Base-by-base conservation (phyloP, 2,888 invertebrate species). In the Lycia hirtaria region DNA sequence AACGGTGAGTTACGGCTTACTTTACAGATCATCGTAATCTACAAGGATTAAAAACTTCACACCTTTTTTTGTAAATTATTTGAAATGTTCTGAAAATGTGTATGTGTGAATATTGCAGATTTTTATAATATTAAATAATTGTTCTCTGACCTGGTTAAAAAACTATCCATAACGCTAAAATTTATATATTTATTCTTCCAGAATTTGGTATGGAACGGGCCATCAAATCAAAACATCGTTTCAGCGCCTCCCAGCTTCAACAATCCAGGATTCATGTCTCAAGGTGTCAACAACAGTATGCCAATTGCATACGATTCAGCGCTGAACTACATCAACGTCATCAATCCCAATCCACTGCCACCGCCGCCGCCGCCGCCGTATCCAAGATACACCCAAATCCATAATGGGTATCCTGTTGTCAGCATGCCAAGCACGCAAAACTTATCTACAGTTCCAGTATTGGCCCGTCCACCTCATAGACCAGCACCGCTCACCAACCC, bases 1-100 rank as follows among this genome's bases (percentile, higher is more conserved):
- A 64, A 67, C 63, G 80, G 80, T 81, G 80, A 71, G 49, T 68
- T 32, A 12, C 19, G 17, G n/a, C n/a, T n/a, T n/a, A n/a, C n/a
- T n/a, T n/a, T n/a, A n/a, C n/a, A n/a, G n/a, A n/a, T n/a, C n/a
- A n/a, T n/a, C n/a, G n/a, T n/a, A n/a, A n/a, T n/a, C n/a, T n/a
- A n/a, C n/a, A n/a, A n/a, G n/a, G n/a, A n/a, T n/a, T n/a, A n/a
- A n/a, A n/a, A n/a, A n/a, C n/a, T n/a, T n/a, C n/a, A n/a, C n/a
- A n/a, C n/a, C n/a, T n/a, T 22, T 38, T 45, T 6, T 48, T 38
- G 2, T 26, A 9, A 1, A 14, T 12, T 4, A 14, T 32, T 33
- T 6, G 2, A 2, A 9, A 17, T 14, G 2, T 14, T n/a, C 3
- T 15, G 2, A 14, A 7, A 15, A 15, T 7, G 9, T 17, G 2